phyloP scores from a whole-genome alignment of 2,113 vertebrate genomes.

The Cromileptes altivelis region DNA sequence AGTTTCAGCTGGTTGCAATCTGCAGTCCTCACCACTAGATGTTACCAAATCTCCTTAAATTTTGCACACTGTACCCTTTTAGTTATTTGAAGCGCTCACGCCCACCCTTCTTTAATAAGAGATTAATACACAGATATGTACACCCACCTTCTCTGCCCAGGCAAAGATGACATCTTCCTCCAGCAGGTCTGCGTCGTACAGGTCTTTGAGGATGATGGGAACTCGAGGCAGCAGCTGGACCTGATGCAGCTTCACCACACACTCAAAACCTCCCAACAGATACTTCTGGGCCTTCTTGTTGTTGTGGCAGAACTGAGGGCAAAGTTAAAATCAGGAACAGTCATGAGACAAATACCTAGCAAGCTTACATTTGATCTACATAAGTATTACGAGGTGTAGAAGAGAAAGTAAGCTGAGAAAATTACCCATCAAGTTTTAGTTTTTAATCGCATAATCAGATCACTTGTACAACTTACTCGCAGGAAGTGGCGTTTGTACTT shows the following conservation, averaged over 20 bases:
- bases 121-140: background rate
- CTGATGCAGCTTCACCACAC: constrained; percentile 96
- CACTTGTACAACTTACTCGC: constrained; percentile 85
- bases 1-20: no score
- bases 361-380: background rate
- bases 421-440: background rate
- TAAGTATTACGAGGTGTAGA: background rate
- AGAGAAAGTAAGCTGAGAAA: no score
- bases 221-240: constrained; percentile 93
- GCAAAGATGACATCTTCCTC: constrained; percentile 96
- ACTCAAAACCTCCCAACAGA: constrained; percentile 96
- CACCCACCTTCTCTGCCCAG: constrained; percentile 95
- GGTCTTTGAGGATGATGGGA: constrained; percentile 94
- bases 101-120: no score
- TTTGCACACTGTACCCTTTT: no score
- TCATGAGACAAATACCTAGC: background rate
- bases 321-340: background rate
- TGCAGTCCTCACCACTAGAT: no score
- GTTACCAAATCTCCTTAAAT: no score
- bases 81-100: no score
- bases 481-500: constrained; percentile 98
- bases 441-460: background rate
- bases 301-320: constrained; percentile 94
- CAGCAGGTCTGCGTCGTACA: constrained; percentile 96
- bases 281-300: constrained; percentile 99